Evolutionary conservation across 30 jellyfish, hydroid and myxozoan species (phyloP), one percentile per base, ranked within the genome.

Genomic region (Aurelia sp.): DNA sequence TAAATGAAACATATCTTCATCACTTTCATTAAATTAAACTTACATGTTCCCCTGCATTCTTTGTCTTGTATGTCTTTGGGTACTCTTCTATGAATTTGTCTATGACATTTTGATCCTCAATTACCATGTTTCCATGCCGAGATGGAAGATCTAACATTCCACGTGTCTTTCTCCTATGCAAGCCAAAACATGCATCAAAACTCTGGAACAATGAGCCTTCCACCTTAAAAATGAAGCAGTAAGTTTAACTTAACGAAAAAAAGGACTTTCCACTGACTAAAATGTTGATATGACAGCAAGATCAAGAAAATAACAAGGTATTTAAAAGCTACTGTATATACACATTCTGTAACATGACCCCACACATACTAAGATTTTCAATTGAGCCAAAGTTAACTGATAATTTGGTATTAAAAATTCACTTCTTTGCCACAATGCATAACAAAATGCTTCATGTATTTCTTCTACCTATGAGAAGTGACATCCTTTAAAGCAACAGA

Each of bases 151-250:
- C n/a, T n/a, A n/a, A n/a, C n/a, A n/a, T n/a, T n/a, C n/a, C n/a
- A n/a, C n/a, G n/a, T 70, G 81, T 24, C 58, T 70, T 70, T 50
- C 58, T 70, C 81, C 81, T 70, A 48, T 15, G 63, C 62, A 70
- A 50, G 63, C 81, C 81, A 70, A 70, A 70, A 50, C 81, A 70
- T 24, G 81, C 81, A 70, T 70, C 81, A 41, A 70, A 24, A 24
- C 63, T 70, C 58, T 24, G 63, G 81, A 24, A 70, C 81, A 70
- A 41, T 24, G 81, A 70, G 57, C 81, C 81, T 24, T 35, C 53
- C 13, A 24, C 81, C 81, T 70, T 61, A 61, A 61, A 61, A 61
- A 61, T 61, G 72, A 61, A 61, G 24, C 72, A 61, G n/a, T 61
- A 61, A 61, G 72, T 61, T 61, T 17, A 61, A 61, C 24, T 61